Evolutionary conservation across 2,888 invertebrate species (phyloP).

Genomic region (Argyresthia goedartella): DNA sequence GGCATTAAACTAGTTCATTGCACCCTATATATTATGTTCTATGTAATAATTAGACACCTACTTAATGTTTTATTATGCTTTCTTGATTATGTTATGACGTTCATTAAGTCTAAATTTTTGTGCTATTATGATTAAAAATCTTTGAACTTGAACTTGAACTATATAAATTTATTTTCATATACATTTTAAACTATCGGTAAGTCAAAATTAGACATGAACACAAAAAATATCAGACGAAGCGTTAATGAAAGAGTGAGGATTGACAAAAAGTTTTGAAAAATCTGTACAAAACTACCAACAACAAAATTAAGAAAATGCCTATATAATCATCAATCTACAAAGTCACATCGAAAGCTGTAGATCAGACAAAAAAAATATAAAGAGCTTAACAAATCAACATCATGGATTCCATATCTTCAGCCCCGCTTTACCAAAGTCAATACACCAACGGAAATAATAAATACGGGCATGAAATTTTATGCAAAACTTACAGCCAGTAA

Average conservation of each 20-base stretch:
- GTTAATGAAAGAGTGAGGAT: constrained; percentile 6
- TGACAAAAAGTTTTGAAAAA: constrained; percentile 6
- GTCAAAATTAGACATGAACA: too few species aligned
- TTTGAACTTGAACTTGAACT: too few species aligned
- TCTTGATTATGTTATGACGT: too few species aligned
- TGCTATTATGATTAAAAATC: too few species aligned
- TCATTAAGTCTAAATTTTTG: too few species aligned
- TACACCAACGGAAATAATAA: constrained; percentile 8
- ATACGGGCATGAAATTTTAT: constrained; percentile 8
- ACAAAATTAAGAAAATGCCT: constrained; percentile 5
- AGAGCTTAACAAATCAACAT: constrained; percentile 9
- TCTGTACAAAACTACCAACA: constrained; percentile 7
- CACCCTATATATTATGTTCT: too few species aligned
- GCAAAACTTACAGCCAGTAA: constrained; percentile 6
- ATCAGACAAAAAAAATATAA: constrained; percentile 9
- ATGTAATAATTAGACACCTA: too few species aligned
- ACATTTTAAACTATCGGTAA: too few species aligned
- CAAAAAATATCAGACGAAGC: constrained; percentile 4
- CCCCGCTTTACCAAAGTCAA: constrained; percentile 4
- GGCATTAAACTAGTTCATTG: too few species aligned
- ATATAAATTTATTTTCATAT: too few species aligned
- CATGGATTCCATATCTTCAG: constrained; percentile 5
- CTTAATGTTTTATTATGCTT: too few species aligned
- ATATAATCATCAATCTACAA: constrained; percentile 8
- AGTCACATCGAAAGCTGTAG: constrained; percentile 7